Evolutionary conservation across 2,888 invertebrate species (phyloP).

Genomic region (Blastobasis lacticolella): DNA sequence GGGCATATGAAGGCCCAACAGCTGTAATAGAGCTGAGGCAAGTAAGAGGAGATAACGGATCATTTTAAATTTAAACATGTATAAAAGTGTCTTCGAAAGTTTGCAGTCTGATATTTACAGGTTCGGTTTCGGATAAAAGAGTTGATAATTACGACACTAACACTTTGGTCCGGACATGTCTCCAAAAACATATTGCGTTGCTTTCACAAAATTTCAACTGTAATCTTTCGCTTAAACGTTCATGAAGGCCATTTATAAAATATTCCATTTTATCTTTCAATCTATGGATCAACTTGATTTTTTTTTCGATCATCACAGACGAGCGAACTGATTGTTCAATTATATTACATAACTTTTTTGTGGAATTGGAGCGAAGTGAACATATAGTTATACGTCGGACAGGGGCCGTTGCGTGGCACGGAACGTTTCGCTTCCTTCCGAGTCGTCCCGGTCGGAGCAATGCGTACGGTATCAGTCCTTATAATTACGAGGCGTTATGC

Average conservation of each 20-base stretch:
- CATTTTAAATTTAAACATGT: too few relatives aligned
- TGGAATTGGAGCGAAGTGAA: conserved; percentile 21
- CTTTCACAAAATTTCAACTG: conserved; percentile 11
- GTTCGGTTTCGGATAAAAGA: too few relatives aligned
- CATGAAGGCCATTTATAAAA: conserved; percentile 6
- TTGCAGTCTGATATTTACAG: too few relatives aligned
- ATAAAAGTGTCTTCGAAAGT: too few relatives aligned
- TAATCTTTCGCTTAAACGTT: conserved; percentile 45
- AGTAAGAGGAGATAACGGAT: too few relatives aligned
- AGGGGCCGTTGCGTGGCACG: background rate
- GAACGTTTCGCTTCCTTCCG: background rate
- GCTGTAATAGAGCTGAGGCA: too few relatives aligned
- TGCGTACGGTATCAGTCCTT: background rate
- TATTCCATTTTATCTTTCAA: conserved; percentile 3
- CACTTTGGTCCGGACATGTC: too few relatives aligned
- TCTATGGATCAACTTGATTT: conserved; percentile 4
- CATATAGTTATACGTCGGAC: conserved; percentile 7
- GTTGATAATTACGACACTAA: too few relatives aligned
- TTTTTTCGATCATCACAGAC: conserved; percentile 28
- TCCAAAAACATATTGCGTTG: too few relatives aligned
- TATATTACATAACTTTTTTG: conserved; percentile 26
- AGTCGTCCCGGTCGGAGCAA: background rate
- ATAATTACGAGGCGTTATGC: background rate
- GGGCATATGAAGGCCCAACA: too few relatives aligned
- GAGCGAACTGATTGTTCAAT: conserved; percentile 20